These are phyloP conservation scores for Zaprionus nigranus DNA, from an alignment of 1,140 invertebrate species.

Conservation along the genomic window DNA sequence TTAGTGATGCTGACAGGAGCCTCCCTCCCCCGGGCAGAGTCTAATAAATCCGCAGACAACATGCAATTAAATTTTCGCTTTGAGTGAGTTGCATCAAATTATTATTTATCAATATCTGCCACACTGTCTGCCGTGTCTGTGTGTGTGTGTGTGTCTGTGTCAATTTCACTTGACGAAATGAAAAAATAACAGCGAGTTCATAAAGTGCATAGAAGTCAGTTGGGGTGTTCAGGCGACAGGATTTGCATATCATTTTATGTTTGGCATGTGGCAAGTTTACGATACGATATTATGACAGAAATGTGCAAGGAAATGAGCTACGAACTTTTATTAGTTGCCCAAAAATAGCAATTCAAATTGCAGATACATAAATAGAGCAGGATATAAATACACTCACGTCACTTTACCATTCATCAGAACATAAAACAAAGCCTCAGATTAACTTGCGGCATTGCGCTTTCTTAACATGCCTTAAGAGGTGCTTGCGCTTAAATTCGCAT, in stretches of 20 bases:
- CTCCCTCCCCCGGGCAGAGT: no score
- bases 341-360: conserved; percentile 3
- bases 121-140: not conserved
- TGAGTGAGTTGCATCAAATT: conserved; percentile 47
- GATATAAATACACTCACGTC: not conserved
- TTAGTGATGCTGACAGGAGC: conserved; percentile 13
- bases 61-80: conserved; percentile 62
- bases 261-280: conserved; percentile 10
- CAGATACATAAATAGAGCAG: not conserved
- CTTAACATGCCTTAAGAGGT: conserved; percentile 43
- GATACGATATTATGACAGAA: not conserved
- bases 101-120: conserved; percentile 66
- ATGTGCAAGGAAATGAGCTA: not conserved
- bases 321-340: not conserved
- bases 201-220: conserved; percentile 20
- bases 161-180: conserved; percentile 59
- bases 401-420: not conserved
- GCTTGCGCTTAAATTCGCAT: conserved; percentile 74
- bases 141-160: conserved; percentile 8
- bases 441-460: conserved; percentile 26
- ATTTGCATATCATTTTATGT: conserved; percentile 42
- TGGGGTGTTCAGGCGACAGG: not conserved
- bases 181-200: conserved; percentile 60
- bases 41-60: conserved; percentile 1
- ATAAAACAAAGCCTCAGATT: conserved; percentile 32